Percentiles rank a stretch among this genome's conserved stretches.
Conservation (phyloP, 2,797 vertebrate genomes). For the Salmo trutta region DNA sequence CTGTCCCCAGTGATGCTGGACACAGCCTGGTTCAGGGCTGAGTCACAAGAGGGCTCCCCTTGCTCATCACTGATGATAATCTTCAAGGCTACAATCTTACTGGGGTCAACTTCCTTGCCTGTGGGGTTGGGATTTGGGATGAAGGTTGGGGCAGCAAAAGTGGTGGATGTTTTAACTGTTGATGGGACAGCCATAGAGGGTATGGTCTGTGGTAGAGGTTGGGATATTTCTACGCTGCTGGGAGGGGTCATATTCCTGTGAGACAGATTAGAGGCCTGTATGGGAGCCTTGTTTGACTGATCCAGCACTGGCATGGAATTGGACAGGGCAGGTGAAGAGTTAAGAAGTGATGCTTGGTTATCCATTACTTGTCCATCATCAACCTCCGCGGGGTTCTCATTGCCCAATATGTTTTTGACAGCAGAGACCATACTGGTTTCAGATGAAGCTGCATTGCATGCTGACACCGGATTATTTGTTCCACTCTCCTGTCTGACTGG, state of each 20-base stretch:
- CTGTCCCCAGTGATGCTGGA: constrained; percentile 86
- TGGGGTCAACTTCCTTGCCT: constrained; percentile 55
- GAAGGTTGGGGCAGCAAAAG: constrained; percentile 5
- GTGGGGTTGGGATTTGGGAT: constrained; percentile 6
- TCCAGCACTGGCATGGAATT: constrained; percentile 28
- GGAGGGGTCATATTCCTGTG: constrained; percentile 23
- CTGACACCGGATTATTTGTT: constrained; percentile 7
- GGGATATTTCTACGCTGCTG: constrained; percentile 13
- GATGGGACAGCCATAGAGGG: constrained; percentile 6
- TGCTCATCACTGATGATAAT: constrained; percentile 92
- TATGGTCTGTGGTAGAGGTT: constrained; percentile 18
- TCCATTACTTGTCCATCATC: background rate
- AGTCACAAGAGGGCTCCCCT: constrained; percentile 70
- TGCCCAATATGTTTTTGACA: constrained; percentile 27
- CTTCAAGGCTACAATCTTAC: constrained; percentile 87
- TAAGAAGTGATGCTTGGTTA: background rate
- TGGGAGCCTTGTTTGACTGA: constrained; percentile 26
- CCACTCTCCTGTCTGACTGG: constrained; percentile 30
- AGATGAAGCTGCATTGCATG: constrained; percentile 1
- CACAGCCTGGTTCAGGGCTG: constrained; percentile 80
- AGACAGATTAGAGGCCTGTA: constrained; percentile 10
- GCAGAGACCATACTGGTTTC: constrained; percentile 8
- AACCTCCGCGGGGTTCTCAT: constrained; percentile 2
- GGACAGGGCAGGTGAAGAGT: constrained; percentile 1
- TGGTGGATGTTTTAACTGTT: constrained; percentile 15